phyloP scores from a whole-genome alignment of 1,140 invertebrate genomes.

The Maniola jurtina region DNA sequence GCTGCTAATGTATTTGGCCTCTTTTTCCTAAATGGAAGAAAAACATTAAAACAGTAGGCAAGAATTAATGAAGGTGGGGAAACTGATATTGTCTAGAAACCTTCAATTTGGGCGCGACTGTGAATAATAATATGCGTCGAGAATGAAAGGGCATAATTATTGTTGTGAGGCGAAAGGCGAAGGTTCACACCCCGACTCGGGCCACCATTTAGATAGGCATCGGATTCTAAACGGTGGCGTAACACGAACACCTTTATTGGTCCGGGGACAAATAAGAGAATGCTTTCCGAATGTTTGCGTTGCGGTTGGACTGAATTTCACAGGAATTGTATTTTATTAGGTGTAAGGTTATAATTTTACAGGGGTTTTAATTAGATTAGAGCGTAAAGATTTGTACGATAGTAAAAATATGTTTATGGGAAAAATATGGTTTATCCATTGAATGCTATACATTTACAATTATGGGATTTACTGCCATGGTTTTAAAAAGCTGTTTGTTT shows the following conservation, averaged over 20 bases:
- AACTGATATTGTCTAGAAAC: conserved; percentile 6
- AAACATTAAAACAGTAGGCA: background rate
- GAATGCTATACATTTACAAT: background rate
- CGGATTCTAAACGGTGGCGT: conserved; percentile 54
- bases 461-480: background rate
- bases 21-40: background rate
- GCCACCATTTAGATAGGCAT: conserved; percentile 66
- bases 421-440: too few relatives aligned
- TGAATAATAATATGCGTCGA: conserved; percentile 26
- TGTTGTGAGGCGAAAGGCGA: conserved; percentile 50
- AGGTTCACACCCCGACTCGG: conserved; percentile 55
- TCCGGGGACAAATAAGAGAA: conserved; percentile 52
- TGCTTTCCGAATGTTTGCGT: conserved; percentile 39
- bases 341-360: conserved; percentile 14
- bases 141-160: conserved; percentile 36
- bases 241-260: conserved; percentile 67
- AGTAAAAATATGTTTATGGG: background rate
- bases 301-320: conserved; percentile 13
- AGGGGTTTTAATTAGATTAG: background rate
- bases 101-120: conserved; percentile 11
- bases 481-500: background rate
- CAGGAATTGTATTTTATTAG: conserved; percentile 18
- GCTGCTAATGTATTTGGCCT: background rate
- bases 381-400: background rate
- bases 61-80: background rate